Conservation (phyloP, 2,113 vertebrate genomes). For the Callaeas wilsoni region DNA sequence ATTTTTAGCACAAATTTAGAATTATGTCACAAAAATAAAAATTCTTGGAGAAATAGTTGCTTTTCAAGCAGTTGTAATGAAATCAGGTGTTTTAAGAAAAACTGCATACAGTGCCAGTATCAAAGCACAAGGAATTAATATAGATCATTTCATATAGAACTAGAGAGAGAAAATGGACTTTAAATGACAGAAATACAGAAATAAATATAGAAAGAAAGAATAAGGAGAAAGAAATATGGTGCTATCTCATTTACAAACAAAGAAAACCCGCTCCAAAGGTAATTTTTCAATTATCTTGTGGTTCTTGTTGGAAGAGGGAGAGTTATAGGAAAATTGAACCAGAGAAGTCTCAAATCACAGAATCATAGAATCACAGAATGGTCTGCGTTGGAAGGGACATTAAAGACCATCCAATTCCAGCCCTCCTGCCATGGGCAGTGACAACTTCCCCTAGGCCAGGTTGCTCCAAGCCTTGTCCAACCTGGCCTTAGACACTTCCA, state of each 20-base stretch:
- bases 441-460: rapidly evolving
- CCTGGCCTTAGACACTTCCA: neutral
- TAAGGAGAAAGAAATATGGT: neutral
- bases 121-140: neutral
- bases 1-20: neutral
- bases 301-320: neutral
- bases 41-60: neutral
- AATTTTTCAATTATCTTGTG: neutral
- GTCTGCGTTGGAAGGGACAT: neutral
- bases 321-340: neutral
- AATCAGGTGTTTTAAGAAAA: neutral
- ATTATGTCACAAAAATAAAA: neutral
- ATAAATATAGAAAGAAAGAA: neutral
- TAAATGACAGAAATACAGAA: neutral
- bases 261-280: neutral
- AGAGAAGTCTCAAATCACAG: neutral
- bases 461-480: rapidly evolving
- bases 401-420: neutral
- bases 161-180: rapidly evolving
- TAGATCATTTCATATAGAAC: neutral
- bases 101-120: neutral
- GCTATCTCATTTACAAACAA: neutral
- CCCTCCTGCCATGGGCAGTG: rapidly evolving
- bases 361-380: neutral
- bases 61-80: neutral